These are phyloP conservation scores for Eupeodes luniger DNA, from an alignment of 2,888 invertebrate species.

Conservation along the genomic window DNA sequence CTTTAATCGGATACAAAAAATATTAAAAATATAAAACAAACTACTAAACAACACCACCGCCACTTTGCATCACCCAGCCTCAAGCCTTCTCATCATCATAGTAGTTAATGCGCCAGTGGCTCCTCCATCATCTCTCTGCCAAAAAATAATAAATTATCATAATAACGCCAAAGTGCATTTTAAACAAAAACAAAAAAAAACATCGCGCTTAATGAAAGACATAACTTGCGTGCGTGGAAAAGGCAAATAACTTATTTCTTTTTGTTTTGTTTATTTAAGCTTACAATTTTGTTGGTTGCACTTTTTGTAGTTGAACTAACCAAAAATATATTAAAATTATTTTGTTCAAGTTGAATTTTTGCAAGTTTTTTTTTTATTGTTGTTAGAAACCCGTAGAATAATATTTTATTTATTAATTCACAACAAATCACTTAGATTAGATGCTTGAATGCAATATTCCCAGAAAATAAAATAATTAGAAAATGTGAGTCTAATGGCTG, in stretches of 20 bases:
- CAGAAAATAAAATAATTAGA: neutral
- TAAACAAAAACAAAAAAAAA: conserved; percentile 17
- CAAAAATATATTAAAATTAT: neutral
- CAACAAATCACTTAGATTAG: conserved; percentile 1
- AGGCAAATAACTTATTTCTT: conserved; percentile 70
- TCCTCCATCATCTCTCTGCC: conserved; percentile 57
- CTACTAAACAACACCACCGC: conserved; percentile 48
- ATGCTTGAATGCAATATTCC: conserved; percentile 8
- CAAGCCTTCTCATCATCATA: conserved; percentile 58
- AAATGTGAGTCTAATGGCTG: conserved; percentile 24
- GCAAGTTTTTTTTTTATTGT: neutral
- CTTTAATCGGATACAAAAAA: conserved; percentile 17
- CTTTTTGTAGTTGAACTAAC: conserved; percentile 45
- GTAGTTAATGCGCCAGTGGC: conserved; percentile 73
- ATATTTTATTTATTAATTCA: neutral
- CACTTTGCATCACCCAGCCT: conserved; percentile 60
- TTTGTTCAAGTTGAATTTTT: conserved; percentile 1
- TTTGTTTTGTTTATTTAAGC: conserved; percentile 38
- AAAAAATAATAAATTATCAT: conserved; percentile 34
- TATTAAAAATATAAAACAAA: conserved; percentile 12
- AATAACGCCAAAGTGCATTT: conserved; percentile 47
- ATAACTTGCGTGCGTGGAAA: conserved; percentile 66
- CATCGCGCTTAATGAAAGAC: conserved; percentile 53
- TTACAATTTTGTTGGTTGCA: conserved; percentile 58
- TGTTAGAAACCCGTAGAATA: neutral